Percentiles rank a stretch among this genome's conserved stretches.
Conservation (phyloP, 2,113 vertebrate genomes). For the Pseudopipra pipra region DNA sequence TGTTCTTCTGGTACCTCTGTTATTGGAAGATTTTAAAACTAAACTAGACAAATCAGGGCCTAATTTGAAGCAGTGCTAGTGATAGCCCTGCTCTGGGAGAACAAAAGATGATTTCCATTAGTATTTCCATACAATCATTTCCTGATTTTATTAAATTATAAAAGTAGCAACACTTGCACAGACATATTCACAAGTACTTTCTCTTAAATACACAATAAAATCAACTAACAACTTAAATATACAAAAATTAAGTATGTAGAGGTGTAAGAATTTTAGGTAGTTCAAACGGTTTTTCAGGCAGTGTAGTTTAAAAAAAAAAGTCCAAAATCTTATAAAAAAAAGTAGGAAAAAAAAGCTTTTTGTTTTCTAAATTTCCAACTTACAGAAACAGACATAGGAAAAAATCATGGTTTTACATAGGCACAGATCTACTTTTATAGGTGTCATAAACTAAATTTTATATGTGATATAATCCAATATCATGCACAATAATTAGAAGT, state of each 20-base stretch:
- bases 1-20: background rate
- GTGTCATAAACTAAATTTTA: background rate
- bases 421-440: background rate
- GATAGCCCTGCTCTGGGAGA: background rate
- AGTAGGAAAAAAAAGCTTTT: background rate
- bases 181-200: background rate
- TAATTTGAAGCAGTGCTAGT: background rate
- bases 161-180: background rate
- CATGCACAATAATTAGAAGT: background rate
- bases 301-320: background rate
- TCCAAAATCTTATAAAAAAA: background rate
- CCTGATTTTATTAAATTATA: background rate
- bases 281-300: background rate
- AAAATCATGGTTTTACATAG: background rate
- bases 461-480: background rate
- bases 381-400: rapidly evolving
- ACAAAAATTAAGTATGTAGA: background rate
- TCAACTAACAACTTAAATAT: background rate
- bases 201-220: background rate
- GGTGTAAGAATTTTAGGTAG: background rate
- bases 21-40: background rate
- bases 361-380: background rate
- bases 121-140: background rate
- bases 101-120: background rate
- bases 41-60: background rate